Percentiles rank a stretch among this genome's conserved stretches.
These are phyloP conservation scores for Acrossocheilus wenchowensis DNA, from an alignment of 2,797 vertebrate genomes.

Conservation along the genomic window DNA sequence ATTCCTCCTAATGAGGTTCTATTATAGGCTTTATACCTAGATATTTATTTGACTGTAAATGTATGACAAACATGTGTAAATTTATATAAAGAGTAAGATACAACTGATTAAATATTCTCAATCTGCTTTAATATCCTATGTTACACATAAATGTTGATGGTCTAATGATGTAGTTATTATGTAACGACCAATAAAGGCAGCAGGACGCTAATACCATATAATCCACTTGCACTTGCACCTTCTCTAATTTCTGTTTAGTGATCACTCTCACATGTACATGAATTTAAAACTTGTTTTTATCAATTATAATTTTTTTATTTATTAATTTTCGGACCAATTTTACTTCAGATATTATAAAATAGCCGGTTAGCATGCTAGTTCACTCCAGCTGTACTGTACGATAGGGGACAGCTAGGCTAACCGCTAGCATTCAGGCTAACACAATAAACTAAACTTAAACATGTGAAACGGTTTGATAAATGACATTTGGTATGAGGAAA, in stretches of 20 bases:
- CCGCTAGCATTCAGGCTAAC: constrained; percentile 17
- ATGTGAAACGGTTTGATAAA: not conserved
- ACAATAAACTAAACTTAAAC: not conserved
- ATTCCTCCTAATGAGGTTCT: not conserved
- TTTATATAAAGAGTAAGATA: not conserved
- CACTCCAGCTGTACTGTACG: not conserved
- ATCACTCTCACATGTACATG: not conserved
- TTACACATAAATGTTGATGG: not conserved
- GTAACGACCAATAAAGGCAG: not conserved
- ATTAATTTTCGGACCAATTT: not conserved
- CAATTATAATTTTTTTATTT: not conserved
- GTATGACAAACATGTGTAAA: not conserved
- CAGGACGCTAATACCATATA: not conserved
- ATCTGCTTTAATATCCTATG: not conserved
- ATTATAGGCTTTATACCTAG: not conserved
- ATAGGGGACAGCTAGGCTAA: constrained; percentile 4
- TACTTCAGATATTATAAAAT: not conserved
- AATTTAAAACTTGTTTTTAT: not conserved
- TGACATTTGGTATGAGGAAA: not conserved
- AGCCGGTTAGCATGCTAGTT: constrained; percentile 38
- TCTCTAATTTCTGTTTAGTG: not conserved
- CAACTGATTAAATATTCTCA: not conserved
- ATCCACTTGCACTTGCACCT: not conserved
- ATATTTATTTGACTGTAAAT: not conserved
- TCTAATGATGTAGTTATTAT: not conserved